Base-by-base conservation (phyloP, 2,113 vertebrate species). In the Passer domesticus region DNA sequence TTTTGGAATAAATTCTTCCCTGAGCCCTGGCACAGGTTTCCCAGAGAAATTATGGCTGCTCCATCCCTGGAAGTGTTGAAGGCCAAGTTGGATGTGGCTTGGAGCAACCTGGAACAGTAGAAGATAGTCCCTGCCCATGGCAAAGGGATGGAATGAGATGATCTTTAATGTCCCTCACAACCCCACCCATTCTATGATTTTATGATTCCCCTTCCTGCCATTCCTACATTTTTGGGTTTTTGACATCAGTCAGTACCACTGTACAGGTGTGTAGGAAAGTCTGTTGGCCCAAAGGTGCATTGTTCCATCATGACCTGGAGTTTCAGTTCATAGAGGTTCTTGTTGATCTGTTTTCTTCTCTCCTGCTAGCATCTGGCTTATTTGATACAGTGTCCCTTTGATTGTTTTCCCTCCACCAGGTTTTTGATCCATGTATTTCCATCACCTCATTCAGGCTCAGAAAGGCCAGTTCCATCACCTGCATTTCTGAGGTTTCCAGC, bases 61-160 rank as follows among this genome's bases (percentile, higher is more conserved):
- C 10, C 47, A 62, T 49, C 15, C 35, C n/a, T 55, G 22, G 4
- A 31, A 33, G 4, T 23, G 46, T 47, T 1, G 12, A 20, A 47
- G 39, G 9, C 15, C 25, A 24, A 6, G 2, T 6, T 68, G n/a
- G 75, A 62, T 0, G 0, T 3, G 18, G 20, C 12, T 60, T 37
- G 35, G 41, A 21, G 27, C 7, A 73, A 5, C 7, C 9, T 49
- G 41, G 41, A 0, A 3, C 5, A 10, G 15, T 6, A 12, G 16
- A 33, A 33, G 7, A 7, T 10, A 19, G 3, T 28, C 47, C 19
- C 13, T 91, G 9, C 11, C 21, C 4, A 5, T 47, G 18, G 8
- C 21, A 86, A 14, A 22, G n/a, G 22, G 10, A 3, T 44, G 11
- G 21, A 60, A 53, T 17, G 2, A 18, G 15, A n/a, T 25, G 28